Evolutionary conservation across 2,797 vertebrate species (phyloP), one percentile per base, ranked within the genome.

Genomic region (Hipposideros larvatus): DNA sequence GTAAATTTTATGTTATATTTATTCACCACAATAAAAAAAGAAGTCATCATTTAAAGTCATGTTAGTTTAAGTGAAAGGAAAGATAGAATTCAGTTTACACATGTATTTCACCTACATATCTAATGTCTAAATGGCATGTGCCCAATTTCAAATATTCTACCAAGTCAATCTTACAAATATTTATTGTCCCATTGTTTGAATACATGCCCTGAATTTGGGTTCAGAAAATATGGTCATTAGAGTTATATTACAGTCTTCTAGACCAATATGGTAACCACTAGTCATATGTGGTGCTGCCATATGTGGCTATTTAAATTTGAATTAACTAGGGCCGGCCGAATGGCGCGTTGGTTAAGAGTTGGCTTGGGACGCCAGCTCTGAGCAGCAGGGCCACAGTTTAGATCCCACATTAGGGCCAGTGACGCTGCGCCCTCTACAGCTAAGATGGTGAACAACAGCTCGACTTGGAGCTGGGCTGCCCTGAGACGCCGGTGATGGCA

Each of bases 1-100:
- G 5, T 85, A 89, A 65, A 26, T 83, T 74, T 48, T 59, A 51
- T 65, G 61, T 41, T 86, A 53, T 31, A 59, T 16, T 61, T 88
- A 94, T 79, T 88, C 59, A 82, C 18, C 21, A 94, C 10, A 70
- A 57, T n/a, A 70, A 74, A 93, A 96, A 80, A 65, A 70, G 68
- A 93, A 96, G 75, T 65, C 21, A 48, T 59, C 74, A 87, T 63
- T 78, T 78, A 57, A 93, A 68, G 46, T 77, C 11, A 55, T 66
- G 2, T 86, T 77, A 55, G 43, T 41, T 86, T 31, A 79, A 46
- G 16, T 88, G 46, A 51, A 93, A 87, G 57, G 73, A 92, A 78
- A 90, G 77, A 66, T 37, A 70, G 48, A 51, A 51, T 51, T 51
- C 5, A 87, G 15, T 71, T 66, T 48, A 75, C 7, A 71, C 7